Conservation (phyloP, 2,113 vertebrate genomes). For the Etheostoma cragini region DNA sequence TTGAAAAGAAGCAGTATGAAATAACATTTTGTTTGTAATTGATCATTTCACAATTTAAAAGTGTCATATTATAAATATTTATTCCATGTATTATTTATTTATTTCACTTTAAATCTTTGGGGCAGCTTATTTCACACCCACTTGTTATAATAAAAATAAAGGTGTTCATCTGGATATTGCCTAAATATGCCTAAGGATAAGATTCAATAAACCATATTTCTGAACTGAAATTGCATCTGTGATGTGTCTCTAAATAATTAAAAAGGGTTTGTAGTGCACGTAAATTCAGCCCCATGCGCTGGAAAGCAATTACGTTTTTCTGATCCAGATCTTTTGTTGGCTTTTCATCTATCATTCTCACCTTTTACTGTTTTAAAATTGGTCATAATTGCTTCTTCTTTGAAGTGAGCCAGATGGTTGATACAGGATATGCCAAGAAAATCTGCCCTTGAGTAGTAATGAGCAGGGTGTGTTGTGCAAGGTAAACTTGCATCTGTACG, state of each 20-base stretch:
- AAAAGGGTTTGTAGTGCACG: neutral
- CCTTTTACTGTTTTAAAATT: conserved; percentile 10
- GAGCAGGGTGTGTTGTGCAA: neutral
- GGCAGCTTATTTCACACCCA: neutral
- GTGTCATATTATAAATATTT: neutral
- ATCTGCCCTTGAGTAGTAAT: neutral
- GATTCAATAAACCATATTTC: conserved; percentile 19
- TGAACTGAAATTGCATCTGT: neutral
- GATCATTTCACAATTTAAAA: neutral
- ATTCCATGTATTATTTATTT: neutral
- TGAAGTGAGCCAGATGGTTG: neutral
- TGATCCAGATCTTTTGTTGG: neutral
- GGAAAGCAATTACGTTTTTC: neutral
- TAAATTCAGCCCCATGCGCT: neutral
- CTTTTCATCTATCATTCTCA: neutral
- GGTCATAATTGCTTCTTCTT: neutral
- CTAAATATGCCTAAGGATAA: conserved; percentile 14
- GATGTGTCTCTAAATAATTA: neutral
- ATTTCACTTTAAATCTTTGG: neutral
- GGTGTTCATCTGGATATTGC: neutral
- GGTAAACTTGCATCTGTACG: neutral
- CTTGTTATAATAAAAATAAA: neutral
- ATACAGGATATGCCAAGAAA: conserved; percentile 24
- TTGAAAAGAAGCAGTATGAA: neutral
- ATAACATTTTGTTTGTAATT: neutral